Evolutionary conservation across 2,888 invertebrate genomes (phyloP).

Genomic region (Dryadula phaetusa): DNA sequence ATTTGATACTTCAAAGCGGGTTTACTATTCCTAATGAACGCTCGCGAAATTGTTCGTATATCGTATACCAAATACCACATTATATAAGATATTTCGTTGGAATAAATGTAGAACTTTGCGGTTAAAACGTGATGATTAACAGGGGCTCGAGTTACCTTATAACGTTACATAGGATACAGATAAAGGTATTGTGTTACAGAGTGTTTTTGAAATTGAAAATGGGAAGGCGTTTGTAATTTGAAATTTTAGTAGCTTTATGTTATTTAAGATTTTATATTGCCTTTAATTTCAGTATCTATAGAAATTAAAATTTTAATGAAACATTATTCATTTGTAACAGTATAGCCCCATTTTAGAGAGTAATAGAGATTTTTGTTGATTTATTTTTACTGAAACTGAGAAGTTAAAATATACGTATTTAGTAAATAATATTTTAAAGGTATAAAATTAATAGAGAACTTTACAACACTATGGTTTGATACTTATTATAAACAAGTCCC

Average conservation of each 20-base stretch:
- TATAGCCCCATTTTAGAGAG: too few species aligned
- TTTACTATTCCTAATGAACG: conserved; percentile 77
- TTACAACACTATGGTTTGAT: too few species aligned
- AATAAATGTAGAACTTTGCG: conserved; percentile 53
- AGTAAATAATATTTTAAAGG: too few species aligned
- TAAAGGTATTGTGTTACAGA: conserved; percentile 39
- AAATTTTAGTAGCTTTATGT: conserved; percentile 22
- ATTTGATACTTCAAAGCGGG: conserved; percentile 68
- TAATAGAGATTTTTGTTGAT: too few species aligned
- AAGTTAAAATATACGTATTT: too few species aligned
- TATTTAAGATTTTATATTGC: conserved; percentile 19
- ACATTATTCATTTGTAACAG: background rate
- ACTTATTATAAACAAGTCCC: too few species aligned
- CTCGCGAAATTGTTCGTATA: conserved; percentile 55
- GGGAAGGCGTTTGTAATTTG: conserved; percentile 32
- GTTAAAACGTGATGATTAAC: conserved; percentile 64
- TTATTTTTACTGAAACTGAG: too few species aligned
- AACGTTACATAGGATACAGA: conserved; percentile 53
- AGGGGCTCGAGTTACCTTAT: conserved; percentile 58
- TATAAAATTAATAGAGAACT: too few species aligned
- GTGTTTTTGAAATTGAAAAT: conserved; percentile 45
- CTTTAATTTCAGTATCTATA: background rate
- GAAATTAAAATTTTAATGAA: conserved; percentile 1
- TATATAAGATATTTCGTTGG: conserved; percentile 45
- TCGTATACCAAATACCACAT: conserved; percentile 48